Conservation (phyloP, 1,140 invertebrate genomes). For the Achatina immaculata region DNA sequence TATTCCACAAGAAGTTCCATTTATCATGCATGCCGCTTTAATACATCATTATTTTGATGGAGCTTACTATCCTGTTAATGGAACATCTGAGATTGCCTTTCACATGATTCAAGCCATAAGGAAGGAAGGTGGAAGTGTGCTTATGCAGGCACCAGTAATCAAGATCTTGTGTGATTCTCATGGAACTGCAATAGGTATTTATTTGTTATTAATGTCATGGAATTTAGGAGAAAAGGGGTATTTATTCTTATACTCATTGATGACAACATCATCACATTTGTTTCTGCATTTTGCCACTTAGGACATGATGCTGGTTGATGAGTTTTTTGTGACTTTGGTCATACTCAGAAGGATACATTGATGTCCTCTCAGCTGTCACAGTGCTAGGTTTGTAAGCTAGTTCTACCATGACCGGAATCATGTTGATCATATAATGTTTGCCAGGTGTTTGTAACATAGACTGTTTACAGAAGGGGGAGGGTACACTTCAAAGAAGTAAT, state of each 20-base stretch:
- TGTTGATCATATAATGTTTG: too few species aligned
- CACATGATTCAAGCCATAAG: conserved; percentile 71
- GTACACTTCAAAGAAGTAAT: too few species aligned
- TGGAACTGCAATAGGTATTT: conserved; percentile 28
- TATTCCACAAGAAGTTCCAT: conserved; percentile 60
- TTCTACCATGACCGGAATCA: too few species aligned
- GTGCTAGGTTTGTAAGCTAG: too few species aligned
- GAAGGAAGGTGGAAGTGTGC: conserved; percentile 66
- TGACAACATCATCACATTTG: not conserved
- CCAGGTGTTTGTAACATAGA: too few species aligned
- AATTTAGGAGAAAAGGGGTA: not conserved
- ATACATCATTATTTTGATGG: conserved; percentile 68
- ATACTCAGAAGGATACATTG: too few species aligned
- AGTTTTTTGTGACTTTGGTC: too few species aligned
- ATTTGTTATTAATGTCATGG: not conserved
- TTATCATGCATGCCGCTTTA: conserved; percentile 67
- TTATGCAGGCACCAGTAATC: conserved; percentile 68
- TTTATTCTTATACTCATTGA: not conserved
- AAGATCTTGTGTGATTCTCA: conserved; percentile 56
- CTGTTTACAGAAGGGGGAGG: too few species aligned
- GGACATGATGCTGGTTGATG: too few species aligned
- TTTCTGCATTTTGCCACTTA: not conserved
- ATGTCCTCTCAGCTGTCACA: too few species aligned
- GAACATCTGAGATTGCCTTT: conserved; percentile 71
- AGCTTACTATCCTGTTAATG: conserved; percentile 70